Conservation (phyloP, 2,113 vertebrate species). For the Pomatorhinus ruficollis region DNA sequence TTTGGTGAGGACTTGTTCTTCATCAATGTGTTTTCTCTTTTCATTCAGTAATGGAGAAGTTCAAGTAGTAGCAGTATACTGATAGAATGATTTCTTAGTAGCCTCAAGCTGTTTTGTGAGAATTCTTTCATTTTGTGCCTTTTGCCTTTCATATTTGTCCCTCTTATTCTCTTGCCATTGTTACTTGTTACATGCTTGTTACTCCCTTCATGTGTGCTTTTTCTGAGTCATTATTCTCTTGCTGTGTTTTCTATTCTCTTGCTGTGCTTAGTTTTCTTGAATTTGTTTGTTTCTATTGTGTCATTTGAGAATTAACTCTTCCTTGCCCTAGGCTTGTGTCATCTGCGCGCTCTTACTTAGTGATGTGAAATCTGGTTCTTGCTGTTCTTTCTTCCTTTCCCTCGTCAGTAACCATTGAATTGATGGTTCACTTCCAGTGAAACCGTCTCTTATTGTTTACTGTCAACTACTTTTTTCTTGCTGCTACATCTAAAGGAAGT, state of each 20-base stretch:
- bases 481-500: neutral
- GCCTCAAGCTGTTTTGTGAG: neutral
- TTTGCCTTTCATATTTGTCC: neutral
- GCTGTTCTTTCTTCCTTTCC: neutral
- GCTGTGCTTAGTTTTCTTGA: constrained; percentile 2
- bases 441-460: neutral
- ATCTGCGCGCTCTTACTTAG: neutral
- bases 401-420: neutral
- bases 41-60: neutral
- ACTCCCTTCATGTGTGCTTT: neutral
- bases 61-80: neutral
- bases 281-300: constrained; percentile 11
- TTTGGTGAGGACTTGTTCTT: neutral
- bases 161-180: neutral
- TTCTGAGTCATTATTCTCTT: neutral
- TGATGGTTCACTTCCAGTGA: neutral
- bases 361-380: neutral
- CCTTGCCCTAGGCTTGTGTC: neutral
- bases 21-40: neutral
- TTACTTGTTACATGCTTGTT: neutral
- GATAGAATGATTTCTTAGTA: neutral
- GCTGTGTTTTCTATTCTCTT: neutral
- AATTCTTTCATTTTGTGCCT: neutral
- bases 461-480: neutral
- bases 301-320: constrained; percentile 22